Conservation (phyloP, 2,113 vertebrate genomes). For the Psilopogon haemacephalus region DNA sequence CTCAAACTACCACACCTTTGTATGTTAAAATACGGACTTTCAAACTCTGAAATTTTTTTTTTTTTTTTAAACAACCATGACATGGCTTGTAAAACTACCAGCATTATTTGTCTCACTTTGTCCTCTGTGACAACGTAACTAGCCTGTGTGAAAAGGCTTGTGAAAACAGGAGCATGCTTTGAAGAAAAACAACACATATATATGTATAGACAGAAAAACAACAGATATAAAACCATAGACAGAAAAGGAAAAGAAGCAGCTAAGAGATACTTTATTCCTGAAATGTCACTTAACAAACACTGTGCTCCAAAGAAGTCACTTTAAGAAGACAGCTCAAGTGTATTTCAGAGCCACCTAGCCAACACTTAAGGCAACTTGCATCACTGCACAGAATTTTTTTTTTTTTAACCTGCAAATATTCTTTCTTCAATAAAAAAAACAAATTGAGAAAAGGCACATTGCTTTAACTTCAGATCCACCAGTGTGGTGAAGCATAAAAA, state of each 20-base stretch:
- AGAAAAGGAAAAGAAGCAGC: neutral
- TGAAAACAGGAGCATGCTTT: neutral
- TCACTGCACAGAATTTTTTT: neutral
- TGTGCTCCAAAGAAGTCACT: neutral
- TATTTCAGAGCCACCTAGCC: constrained; percentile 53
- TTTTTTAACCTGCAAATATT: neutral
- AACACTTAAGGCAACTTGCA: neutral
- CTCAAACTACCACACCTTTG: too few species aligned
- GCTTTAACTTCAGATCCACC: neutral
- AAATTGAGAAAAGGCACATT: neutral
- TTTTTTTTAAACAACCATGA: neutral
- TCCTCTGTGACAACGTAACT: neutral
- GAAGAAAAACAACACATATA: neutral
- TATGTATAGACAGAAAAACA: neutral
- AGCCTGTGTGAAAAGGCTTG: neutral
- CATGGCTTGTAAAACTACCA: neutral
- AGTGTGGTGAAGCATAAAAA: neutral
- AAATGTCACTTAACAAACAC: neutral
- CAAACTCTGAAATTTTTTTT: neutral
- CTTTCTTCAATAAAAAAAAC: neutral
- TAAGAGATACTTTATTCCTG: neutral
- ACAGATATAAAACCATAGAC: neutral
- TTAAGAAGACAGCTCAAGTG: neutral
- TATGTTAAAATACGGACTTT: neutral
- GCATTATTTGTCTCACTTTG: neutral